A percentile compares a stretch with the other conserved stretches of the same genome.
Conservation (phyloP, 2,888 invertebrate species). For the Sarcophaga caerulescens region DNA sequence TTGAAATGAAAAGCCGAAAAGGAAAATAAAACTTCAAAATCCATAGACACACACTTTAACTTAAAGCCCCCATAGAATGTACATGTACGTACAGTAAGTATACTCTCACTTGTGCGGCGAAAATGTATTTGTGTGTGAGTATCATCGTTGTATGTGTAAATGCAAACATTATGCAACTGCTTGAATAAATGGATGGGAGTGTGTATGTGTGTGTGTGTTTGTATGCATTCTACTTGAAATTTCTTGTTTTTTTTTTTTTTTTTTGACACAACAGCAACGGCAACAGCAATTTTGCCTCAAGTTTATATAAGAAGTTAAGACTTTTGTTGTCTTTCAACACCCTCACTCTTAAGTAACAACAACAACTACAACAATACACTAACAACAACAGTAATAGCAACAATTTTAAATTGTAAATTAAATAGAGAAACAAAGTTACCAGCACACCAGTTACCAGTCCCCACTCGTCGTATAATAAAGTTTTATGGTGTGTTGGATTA, state of each 20-base stretch:
- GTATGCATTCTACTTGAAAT: neutral
- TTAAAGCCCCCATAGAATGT: too few relatives aligned
- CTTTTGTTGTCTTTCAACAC: conserved; percentile 42
- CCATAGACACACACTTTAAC: conserved; percentile 20
- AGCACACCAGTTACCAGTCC: neutral
- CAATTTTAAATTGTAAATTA: neutral
- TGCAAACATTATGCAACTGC: neutral
- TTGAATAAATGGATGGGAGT: neutral
- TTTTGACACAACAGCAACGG: neutral
- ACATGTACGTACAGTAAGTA: too few relatives aligned
- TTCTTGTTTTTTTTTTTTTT: neutral
- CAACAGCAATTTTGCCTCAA: neutral
- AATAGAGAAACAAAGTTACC: neutral
- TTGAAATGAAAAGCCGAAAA: neutral
- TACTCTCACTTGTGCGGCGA: too few relatives aligned
- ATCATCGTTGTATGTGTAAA: neutral
- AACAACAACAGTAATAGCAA: neutral
- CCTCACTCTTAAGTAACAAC: conserved; percentile 3
- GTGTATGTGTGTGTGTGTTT: neutral
- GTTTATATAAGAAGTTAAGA: conserved; percentile 51
- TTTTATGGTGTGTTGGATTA: neutral
- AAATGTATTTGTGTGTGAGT: neutral
- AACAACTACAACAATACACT: neutral
- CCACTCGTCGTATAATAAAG: neutral
- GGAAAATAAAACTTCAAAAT: conserved; percentile 39